Conservation (phyloP, 2,113 vertebrate genomes). For the Amphiprion percula region DNA sequence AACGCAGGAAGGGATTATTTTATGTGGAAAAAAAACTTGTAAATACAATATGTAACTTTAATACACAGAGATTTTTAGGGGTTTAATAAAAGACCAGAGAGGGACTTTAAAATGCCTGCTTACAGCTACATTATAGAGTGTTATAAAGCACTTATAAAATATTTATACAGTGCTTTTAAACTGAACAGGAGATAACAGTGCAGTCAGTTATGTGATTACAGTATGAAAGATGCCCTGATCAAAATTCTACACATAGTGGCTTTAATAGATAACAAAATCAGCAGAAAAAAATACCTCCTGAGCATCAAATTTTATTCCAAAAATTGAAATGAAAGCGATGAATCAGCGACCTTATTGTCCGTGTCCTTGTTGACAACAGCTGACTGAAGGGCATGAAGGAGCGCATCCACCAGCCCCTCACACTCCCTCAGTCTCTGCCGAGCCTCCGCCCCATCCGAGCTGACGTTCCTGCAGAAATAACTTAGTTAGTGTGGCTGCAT, state of each 20-base stretch:
- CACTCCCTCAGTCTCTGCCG: conserved; percentile 94
- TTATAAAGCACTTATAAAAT: too few relatives aligned
- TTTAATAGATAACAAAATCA: background rate
- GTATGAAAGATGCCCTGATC: too few relatives aligned
- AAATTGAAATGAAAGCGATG: conserved; percentile 6
- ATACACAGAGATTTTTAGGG: too few relatives aligned
- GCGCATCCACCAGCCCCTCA: conserved; percentile 94
- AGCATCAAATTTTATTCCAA: background rate
- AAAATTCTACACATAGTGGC: background rate
- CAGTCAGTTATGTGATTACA: too few relatives aligned
- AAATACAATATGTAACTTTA: too few relatives aligned
- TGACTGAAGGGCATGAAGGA: conserved; percentile 94
- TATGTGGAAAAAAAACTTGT: too few relatives aligned
- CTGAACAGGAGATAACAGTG: too few relatives aligned
- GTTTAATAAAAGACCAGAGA: too few relatives aligned
- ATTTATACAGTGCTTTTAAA: too few relatives aligned
- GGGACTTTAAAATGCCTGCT: too few relatives aligned
- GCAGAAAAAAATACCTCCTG: background rate
- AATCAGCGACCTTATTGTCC: conserved; percentile 91
- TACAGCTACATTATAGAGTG: too few relatives aligned
- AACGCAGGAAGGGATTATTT: too few relatives aligned
- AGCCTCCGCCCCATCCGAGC: conserved; percentile 96
- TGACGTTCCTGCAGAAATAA: conserved; percentile 90
- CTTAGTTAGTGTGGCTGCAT: conserved; percentile 22
- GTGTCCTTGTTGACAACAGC: conserved; percentile 96